Base-by-base conservation (phyloP, 2,113 vertebrate species). In the Meriones unguiculatus region DNA sequence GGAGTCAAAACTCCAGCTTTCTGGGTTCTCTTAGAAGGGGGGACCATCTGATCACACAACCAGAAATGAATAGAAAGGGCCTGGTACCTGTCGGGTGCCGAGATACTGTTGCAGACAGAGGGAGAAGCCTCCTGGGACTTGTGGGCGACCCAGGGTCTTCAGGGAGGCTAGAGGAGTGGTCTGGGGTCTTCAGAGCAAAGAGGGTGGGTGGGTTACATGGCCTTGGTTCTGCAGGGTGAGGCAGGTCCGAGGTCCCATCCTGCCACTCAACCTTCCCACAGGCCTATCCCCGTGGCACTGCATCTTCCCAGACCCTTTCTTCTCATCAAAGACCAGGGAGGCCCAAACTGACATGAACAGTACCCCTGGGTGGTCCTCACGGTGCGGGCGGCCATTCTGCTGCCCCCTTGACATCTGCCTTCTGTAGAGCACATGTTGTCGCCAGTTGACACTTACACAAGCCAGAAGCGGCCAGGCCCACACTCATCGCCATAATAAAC, bases 401-500 rank as follows among this genome's bases (percentile, higher is more conserved):
- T 24, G 95, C 95, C 97, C 88, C 97, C 97, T 97, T 97, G 98
- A 98, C 98, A 97, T 98, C 98, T 98, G 98, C 95, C 98, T 97
- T 98, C 98, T 98, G 98, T 98, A 97, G 98, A 97, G 96, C 98
- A 98, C 98, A 98, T 98, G 98, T 98, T 98, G 98, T 98, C 97
- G 96, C 98, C 98, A 96, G 97, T 96, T 98, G 98, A 98, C 98
- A 98, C 98, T 98, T 98, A 98, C 98, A 98, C 97, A 98, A 98
- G 97, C 98, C 98, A 99, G 98, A 98, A 98, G 97, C 96, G 18
- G 97, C 98, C 98, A 89, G 59, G 98, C 97, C 98, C 98, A 92
- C 97, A 97, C 98, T 98, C 98, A 95, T 95, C 94, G 98, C 98
- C 97, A 97, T 97, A 98, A 98, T 98, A 98, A 98, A 98, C 98